Percentiles rank a stretch among this genome's conserved stretches.
Conservation (phyloP, 2,888 invertebrate genomes). For the Eupeodes luniger region DNA sequence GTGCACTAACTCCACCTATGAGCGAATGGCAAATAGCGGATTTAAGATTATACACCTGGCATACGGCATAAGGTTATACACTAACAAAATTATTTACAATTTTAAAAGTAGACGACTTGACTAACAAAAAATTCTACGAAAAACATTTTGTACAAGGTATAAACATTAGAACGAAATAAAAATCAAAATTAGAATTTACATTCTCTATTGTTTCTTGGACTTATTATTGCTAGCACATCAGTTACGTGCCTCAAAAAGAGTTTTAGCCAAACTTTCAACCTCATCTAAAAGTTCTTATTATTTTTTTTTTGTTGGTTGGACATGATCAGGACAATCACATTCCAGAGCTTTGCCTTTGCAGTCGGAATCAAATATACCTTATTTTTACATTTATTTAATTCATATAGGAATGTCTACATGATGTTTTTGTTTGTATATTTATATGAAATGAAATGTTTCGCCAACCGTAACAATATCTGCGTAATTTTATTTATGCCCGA, state of each 20-base stretch:
- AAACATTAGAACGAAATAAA: conserved; percentile 31
- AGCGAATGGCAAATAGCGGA: too few species aligned
- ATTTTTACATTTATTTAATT: too few species aligned
- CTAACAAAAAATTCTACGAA: not conserved
- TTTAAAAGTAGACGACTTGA: not conserved
- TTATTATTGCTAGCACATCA: not conserved
- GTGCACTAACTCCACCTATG: too few species aligned
- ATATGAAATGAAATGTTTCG: conserved; percentile 54
- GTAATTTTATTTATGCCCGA: conserved; percentile 84
- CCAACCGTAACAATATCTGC: conserved; percentile 78
- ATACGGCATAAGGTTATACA: accelerated
- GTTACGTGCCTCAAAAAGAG: conserved; percentile 49
- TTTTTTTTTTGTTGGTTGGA: not conserved
- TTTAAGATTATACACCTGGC: too few species aligned
- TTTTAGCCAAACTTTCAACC: conserved; percentile 64
- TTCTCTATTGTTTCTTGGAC: conserved; percentile 25
- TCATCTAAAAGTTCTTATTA: conserved; percentile 23
- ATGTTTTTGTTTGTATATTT: not conserved
- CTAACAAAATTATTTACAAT: too few species aligned
- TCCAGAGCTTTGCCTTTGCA: conserved; percentile 22
- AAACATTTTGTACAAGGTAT: not conserved
- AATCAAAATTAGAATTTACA: conserved; percentile 49
- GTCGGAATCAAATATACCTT: conserved; percentile 37
- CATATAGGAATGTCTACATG: conserved; percentile 41
- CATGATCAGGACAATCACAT: conserved; percentile 31